Base-by-base conservation (phyloP, 2,113 vertebrate genomes). In the Pseudorectes ferrugineus region DNA sequence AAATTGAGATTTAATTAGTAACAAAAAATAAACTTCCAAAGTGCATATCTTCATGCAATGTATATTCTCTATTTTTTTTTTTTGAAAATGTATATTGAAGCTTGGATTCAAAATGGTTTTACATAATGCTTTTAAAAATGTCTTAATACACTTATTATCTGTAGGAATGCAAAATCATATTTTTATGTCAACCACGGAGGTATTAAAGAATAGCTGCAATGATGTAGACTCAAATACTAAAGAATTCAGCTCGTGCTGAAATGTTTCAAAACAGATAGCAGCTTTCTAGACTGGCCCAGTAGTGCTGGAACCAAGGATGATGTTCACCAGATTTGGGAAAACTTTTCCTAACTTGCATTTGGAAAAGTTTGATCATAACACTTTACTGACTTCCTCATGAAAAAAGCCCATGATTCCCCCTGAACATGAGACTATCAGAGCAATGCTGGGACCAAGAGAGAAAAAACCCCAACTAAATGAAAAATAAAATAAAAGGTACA, bases 21-120 rank as follows among this genome's bases (percentile, higher is more conserved):
- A 42, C 10, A 75, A 80, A 46, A 54, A 45, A 2, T 6, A 58
- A 71, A 88, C 25, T 88, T 73, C 21, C 23, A 26, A 76, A 77
- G 14, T 21, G 6, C 1, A 0, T 38, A 35, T 22, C 9, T 81
- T 78, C 15, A 49, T 55, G 26, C 21, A 46, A 28, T 0, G 0
- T 10, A 22, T n/a, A 29, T 28, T 75, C 38, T 75, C 9, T 7
- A 14, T 63, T 61, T 58, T 76, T 40, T 14, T 25, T 63, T 38
- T 62, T 72, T 45, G 1, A 6, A 80, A 6, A 80, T 31, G 5
- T 20, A 31, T 48, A 40, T 63, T 87, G 22, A 85, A 63, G 12
- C 6, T 19, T 89, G 22, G 35, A 59, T 40, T 73, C 61, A 67
- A 93, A 93, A 84, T 29, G 7, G 22, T 17, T 33, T 94, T 51